phyloP scores from a whole-genome alignment of 2,888 invertebrate species.

The Julus scanicus region DNA sequence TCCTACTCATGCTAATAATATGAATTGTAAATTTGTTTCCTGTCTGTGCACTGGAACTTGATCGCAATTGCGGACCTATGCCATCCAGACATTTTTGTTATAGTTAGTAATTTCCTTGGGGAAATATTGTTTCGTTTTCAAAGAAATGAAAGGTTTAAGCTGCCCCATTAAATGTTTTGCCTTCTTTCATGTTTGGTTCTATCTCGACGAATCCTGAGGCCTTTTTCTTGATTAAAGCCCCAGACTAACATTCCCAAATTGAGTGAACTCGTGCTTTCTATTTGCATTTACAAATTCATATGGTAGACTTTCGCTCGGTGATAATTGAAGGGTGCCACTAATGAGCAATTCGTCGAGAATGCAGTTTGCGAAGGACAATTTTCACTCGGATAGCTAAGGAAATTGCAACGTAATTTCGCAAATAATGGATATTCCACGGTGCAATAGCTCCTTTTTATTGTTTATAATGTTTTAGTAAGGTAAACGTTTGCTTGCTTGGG shows the following conservation, averaged over 20 bases:
- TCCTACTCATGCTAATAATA: slow-evolving; percentile 30
- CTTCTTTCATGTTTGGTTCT: not conserved
- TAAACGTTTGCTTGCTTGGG: not conserved
- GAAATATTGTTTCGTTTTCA: slow-evolving; percentile 31
- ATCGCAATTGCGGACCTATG: not conserved
- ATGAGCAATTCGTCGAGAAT: not conserved
- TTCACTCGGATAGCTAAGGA: not conserved
- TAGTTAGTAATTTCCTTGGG: slow-evolving; percentile 3
- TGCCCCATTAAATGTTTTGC: not conserved
- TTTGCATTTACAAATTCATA: not conserved
- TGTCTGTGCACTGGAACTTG: not conserved
- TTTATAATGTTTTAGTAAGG: not conserved
- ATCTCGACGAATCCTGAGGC: not conserved
- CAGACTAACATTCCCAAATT: slow-evolving; percentile 15
- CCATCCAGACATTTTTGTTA: not conserved
- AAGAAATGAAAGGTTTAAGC: not conserved
- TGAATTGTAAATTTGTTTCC: not conserved
- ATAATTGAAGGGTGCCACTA: slow-evolving; percentile 14
- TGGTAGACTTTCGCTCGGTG: not conserved
- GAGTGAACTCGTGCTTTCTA: not conserved
- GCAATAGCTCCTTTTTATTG: not conserved
- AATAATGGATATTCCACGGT: not conserved
- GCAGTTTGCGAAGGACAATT: not conserved
- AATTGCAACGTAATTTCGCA: not conserved
- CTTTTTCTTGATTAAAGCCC: slow-evolving; percentile 5